phyloP scores from a whole-genome alignment of 2,888 invertebrate species.

The Stramonita haemastoma region DNA sequence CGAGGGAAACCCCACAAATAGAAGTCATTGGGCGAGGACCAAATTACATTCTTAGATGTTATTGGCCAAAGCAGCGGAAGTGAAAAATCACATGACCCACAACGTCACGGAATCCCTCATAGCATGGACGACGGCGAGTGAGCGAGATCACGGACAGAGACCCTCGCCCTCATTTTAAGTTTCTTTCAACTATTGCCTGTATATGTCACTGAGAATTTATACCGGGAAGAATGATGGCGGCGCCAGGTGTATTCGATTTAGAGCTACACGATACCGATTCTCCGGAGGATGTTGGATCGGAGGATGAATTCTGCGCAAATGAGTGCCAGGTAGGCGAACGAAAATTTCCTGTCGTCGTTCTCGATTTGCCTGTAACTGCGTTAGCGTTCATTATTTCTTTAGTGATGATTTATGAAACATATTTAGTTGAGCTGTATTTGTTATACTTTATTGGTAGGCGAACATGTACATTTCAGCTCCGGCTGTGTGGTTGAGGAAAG shows the following conservation, averaged over 20 bases:
- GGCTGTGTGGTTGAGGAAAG: neutral
- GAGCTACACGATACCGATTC: slow-evolving; percentile 84
- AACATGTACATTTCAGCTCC: neutral
- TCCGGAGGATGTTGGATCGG: slow-evolving; percentile 80
- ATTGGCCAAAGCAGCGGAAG: slow-evolving; percentile 54
- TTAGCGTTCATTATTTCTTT: neutral
- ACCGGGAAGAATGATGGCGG: slow-evolving; percentile 78
- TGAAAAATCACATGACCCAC: slow-evolving; percentile 60
- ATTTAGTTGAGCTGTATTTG: neutral
- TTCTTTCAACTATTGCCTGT: slow-evolving; percentile 45
- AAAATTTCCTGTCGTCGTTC: neutral
- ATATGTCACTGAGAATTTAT: slow-evolving; percentile 45
- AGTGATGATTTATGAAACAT: no score
- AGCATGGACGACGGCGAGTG: slow-evolving; percentile 16
- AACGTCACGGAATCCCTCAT: slow-evolving; percentile 72
- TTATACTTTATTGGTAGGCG: neutral
- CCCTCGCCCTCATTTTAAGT: slow-evolving; percentile 40
- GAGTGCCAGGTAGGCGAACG: slow-evolving; percentile 49
- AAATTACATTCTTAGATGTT: slow-evolving; percentile 32
- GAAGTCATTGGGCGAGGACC: slow-evolving; percentile 18
- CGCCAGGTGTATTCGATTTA: slow-evolving; percentile 92
- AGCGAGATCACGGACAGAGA: slow-evolving; percentile 25
- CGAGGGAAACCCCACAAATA: neutral
- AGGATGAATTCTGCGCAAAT: slow-evolving; percentile 88
- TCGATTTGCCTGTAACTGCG: neutral